Evolutionary conservation across 2,888 invertebrate species (phyloP).

Genomic region (Heterodera filipjevi): DNA sequence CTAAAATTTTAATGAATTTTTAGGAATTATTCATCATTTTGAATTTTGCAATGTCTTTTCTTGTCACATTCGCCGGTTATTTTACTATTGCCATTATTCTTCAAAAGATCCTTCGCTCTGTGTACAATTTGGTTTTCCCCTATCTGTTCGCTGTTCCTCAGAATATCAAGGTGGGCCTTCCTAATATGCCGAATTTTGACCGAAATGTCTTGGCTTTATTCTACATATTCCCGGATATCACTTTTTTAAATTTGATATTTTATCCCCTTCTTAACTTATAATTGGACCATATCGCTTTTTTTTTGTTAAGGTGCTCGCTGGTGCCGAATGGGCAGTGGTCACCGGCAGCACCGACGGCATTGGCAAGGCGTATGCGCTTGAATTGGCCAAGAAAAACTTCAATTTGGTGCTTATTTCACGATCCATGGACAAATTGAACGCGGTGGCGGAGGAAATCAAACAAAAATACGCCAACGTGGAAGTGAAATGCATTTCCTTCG

Average conservation of each 20-base stretch:
- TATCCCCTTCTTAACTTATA: too few relatives aligned
- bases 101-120: slow-evolving; percentile 41
- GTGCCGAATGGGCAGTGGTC: slow-evolving; percentile 63
- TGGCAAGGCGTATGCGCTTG: slow-evolving; percentile 63
- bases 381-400: slow-evolving; percentile 58
- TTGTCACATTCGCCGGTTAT: slow-evolving; percentile 42
- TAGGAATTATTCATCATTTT: not conserved
- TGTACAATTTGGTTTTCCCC: slow-evolving; percentile 46
- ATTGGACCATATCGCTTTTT: too few relatives aligned
- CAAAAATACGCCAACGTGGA: slow-evolving; percentile 49
- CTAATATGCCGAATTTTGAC: too few relatives aligned
- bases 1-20: not conserved
- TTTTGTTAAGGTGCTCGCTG: slow-evolving; percentile 44
- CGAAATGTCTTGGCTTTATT: too few relatives aligned
- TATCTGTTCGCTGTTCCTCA: slow-evolving; percentile 52
- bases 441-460: slow-evolving; percentile 56
- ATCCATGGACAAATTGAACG: slow-evolving; percentile 58
- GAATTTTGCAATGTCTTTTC: slow-evolving; percentile 12
- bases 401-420: slow-evolving; percentile 62
- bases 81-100: slow-evolving; percentile 49
- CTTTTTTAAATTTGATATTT: too few relatives aligned
- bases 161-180: slow-evolving; percentile 38
- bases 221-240: too few relatives aligned
- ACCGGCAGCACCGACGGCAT: slow-evolving; percentile 65
- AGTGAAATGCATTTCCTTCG: slow-evolving; percentile 55